Percentiles rank a stretch among this genome's conserved stretches.
phyloP scores from a whole-genome alignment of 1,140 invertebrate genomes.

The Bombus consobrinus region DNA sequence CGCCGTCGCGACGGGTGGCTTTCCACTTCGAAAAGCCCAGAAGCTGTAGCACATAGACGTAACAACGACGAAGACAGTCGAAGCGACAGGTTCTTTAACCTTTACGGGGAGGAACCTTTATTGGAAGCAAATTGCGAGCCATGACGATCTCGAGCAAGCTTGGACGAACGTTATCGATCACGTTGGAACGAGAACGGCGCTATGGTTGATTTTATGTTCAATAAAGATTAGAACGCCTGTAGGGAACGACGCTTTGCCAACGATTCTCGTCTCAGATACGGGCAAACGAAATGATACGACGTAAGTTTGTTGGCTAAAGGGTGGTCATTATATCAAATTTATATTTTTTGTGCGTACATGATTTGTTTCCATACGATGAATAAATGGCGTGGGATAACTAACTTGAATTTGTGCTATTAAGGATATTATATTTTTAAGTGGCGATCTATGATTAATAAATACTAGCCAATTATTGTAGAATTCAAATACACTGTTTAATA shows the following conservation, averaged over 20 bases:
- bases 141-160: neutral
- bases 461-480: too few species aligned
- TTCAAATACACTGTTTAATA: too few species aligned
- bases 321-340: neutral
- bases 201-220: neutral
- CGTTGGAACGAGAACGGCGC: neutral
- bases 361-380: too few species aligned
- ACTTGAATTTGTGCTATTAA: too few species aligned
- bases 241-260: neutral
- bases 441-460: too few species aligned
- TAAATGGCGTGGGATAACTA: too few species aligned
- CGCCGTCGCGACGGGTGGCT: slow-evolving; percentile 39
- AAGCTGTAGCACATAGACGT: neutral
- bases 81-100: slow-evolving; percentile 32
- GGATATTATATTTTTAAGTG: too few species aligned
- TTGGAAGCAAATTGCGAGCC: slow-evolving; percentile 28
- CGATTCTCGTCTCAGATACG: neutral
- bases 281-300: neutral
- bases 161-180: slow-evolving; percentile 31
- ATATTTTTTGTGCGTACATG: neutral
- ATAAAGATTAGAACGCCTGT: slow-evolving; percentile 23
- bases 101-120: slow-evolving; percentile 25
- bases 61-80: neutral
- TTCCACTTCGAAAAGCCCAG: slow-evolving; percentile 47
- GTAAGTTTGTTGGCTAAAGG: neutral